phyloP scores from a whole-genome alignment of 2,888 invertebrate species.

The Cetonia aurata region DNA sequence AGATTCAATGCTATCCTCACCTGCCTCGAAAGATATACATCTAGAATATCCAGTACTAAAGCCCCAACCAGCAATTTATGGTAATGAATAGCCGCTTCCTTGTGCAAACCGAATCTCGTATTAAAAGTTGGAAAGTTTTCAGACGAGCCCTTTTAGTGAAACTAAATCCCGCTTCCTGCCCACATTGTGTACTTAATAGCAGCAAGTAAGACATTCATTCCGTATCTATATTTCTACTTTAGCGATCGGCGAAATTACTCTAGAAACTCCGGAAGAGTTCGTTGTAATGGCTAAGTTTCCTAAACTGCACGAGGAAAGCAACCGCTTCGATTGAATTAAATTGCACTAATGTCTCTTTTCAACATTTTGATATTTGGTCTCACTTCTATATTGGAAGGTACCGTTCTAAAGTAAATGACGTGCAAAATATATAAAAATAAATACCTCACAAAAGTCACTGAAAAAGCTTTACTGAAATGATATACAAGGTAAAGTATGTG shows the following conservation, averaged over 20 bases:
- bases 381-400: too few species aligned
- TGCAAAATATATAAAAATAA: too few species aligned
- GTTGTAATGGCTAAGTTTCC: slow-evolving; percentile 10
- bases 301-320: slow-evolving; percentile 14
- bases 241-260: slow-evolving; percentile 51
- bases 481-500: too few species aligned
- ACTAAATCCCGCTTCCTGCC: slow-evolving; percentile 15
- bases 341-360: too few species aligned
- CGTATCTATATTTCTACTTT: slow-evolving; percentile 56
- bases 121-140: slow-evolving; percentile 34
- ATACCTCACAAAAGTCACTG: too few species aligned
- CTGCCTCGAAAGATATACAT: background rate
- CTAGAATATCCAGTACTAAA: slow-evolving; percentile 14
- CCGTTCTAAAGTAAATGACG: background rate
- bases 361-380: too few species aligned
- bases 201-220: slow-evolving; percentile 46
- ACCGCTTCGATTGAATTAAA: background rate
- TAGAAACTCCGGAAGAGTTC: slow-evolving; percentile 39
- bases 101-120: slow-evolving; percentile 24
- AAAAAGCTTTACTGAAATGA: too few species aligned
- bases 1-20: too few species aligned
- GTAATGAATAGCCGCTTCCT: slow-evolving; percentile 16
- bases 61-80: slow-evolving; percentile 10
- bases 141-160: background rate
- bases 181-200: slow-evolving; percentile 36